Base-by-base conservation (phyloP, 2,888 invertebrate species). In the Hedya salicella region DNA sequence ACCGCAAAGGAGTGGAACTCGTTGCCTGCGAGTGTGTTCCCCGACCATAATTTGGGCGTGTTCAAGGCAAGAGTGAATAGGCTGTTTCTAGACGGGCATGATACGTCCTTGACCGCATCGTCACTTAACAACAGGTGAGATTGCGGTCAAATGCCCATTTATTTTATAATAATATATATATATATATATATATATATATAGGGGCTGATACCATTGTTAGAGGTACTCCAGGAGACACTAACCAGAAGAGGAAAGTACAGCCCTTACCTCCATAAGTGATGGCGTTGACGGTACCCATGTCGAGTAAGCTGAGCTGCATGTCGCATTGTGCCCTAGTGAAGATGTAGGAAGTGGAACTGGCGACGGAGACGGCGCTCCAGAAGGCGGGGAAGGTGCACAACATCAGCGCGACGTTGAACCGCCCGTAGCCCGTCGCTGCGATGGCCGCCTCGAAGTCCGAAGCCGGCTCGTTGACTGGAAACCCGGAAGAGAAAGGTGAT, bases 241-340 rank as follows among this genome's bases (percentile, higher is more conserved):
- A 46, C 46, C 19, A 17, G 3, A 4, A 1, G 16, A 3, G 46
- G 9, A 13, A 11, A 14, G 14, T 1, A 13, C 5, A 49, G 13
- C 9, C 16, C 70, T 72, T 60, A 95, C 96, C 96, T 78, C 94
- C 93, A 85, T 96, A 96, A 3, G 95, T 95, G 68, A 95, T 93
- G 0, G 95, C 95, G 68, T 95, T 95, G 1, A 96, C 85, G 0
- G 94, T 87, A 2, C 96, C 96, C 90, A 96, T 96, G 56, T 95
- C 94, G 21, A 95, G 78, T 8, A 95, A 84, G 0, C 94, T 93
- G 46, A 96, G 88, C 39, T 94, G 83, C 75, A 97, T 93, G 76
- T 96, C 95, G 75, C 96, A 96, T 81, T 96, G 95, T 0, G 96
- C 95, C 39, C 94, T 93, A 0, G 96, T 96, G 78, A 96, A 92